Conservation (phyloP, 2,113 vertebrate species). For the Thymallus thymallus region DNA sequence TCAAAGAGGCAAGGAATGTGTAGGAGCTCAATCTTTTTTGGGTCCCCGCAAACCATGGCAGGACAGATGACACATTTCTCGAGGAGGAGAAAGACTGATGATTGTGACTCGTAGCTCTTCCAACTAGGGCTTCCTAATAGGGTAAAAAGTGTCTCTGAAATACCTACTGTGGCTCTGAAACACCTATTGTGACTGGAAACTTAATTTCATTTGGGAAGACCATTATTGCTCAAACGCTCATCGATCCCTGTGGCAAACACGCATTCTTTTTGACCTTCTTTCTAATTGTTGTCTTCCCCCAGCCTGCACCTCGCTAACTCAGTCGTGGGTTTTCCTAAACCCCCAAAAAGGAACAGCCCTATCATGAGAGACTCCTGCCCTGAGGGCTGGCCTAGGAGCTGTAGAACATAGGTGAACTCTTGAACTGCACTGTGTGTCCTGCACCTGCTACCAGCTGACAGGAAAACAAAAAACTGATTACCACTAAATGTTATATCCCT, state of each 20-base stretch:
- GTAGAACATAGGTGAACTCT: background rate
- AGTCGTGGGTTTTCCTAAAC: too few relatives aligned
- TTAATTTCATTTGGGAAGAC: conserved; percentile 5
- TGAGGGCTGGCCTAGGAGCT: background rate
- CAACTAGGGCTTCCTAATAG: background rate
- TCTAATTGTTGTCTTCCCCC: too few relatives aligned
- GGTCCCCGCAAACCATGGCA: conserved; percentile 13
- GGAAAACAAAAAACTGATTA: background rate
- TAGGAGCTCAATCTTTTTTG: conserved; percentile 6
- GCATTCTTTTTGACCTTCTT: too few relatives aligned
- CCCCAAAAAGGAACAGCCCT: background rate
- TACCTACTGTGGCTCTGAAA: background rate
- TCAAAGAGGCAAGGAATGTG: background rate
- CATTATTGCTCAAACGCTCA: background rate
- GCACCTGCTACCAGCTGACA: background rate
- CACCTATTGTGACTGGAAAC: too few relatives aligned
- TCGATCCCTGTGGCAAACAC: background rate
- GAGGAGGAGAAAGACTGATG: background rate
- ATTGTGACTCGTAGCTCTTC: background rate
- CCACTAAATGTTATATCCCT: background rate
- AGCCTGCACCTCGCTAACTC: too few relatives aligned
- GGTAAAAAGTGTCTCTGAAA: background rate
- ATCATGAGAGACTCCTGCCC: background rate
- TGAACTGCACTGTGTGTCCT: background rate
- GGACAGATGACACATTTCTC: background rate